Evolutionary conservation across 1,140 invertebrate species (phyloP).

Genomic region (Hyposmocoma kahamanoa): DNA sequence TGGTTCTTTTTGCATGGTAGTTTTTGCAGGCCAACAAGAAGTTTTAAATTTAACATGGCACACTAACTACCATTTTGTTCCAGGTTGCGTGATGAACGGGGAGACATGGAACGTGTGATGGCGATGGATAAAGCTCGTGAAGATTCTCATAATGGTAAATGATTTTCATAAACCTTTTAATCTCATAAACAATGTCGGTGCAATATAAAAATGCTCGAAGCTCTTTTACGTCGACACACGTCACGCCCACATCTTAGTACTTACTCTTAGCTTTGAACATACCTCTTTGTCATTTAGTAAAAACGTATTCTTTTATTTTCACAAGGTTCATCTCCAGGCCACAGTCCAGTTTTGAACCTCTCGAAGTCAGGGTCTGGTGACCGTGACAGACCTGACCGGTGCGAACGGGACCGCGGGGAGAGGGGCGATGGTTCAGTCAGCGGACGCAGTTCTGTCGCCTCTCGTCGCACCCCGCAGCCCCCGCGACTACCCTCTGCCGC

Average conservation of each 20-base stretch:
- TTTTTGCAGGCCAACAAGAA: neutral
- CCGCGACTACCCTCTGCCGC: constrained; percentile 58
- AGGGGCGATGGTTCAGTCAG: constrained; percentile 74
- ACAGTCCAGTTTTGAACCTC: constrained; percentile 92
- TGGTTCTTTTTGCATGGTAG: constrained; percentile 1
- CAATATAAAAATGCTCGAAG: too few relatives aligned
- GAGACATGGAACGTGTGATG: constrained; percentile 83
- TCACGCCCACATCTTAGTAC: too few relatives aligned
- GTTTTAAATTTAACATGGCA: constrained; percentile 7
- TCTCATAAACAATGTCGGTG: too few relatives aligned
- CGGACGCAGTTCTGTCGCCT: constrained; percentile 72
- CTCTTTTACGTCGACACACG: too few relatives aligned
- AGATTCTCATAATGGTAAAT: constrained; percentile 89
- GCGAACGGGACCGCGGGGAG: constrained; percentile 55
- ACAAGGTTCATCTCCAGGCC: constrained; percentile 87
- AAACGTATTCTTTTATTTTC: too few relatives aligned
- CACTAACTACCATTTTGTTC: too few relatives aligned
- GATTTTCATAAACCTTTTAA: too few relatives aligned
- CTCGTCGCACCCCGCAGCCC: constrained; percentile 68
- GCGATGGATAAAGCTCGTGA: constrained; percentile 88
- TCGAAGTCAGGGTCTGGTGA: constrained; percentile 87
- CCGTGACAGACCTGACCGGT: constrained; percentile 73
- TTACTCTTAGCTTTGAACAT: too few relatives aligned
- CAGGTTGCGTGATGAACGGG: constrained; percentile 89
- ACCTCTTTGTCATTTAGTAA: too few relatives aligned